A percentile compares a stretch with the other conserved stretches of the same genome.
Evolutionary conservation across 2,888 invertebrate genomes (phyloP).

Genomic region (Alcis repandata): DNA sequence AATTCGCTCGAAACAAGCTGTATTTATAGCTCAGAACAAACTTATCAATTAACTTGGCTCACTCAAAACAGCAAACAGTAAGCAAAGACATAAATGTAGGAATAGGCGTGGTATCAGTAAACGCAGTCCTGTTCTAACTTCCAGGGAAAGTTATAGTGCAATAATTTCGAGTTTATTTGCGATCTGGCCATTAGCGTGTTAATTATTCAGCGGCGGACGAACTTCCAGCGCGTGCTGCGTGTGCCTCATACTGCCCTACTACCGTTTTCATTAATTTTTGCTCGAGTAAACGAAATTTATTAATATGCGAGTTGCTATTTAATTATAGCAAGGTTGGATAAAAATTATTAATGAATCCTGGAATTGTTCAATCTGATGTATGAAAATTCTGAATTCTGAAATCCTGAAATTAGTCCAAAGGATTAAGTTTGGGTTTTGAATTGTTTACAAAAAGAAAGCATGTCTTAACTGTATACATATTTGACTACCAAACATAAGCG

Average conservation of each 20-base stretch:
- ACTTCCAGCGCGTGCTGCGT: conserved; percentile 57
- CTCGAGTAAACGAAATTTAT: conserved; percentile 23
- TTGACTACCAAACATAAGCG: no score
- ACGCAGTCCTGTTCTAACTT: conserved; percentile 50
- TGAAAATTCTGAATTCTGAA: no score
- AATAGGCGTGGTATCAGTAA: conserved; percentile 28
- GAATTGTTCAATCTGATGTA: no score
- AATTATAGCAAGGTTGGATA: conserved; percentile 14
- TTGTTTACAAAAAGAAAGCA: no score
- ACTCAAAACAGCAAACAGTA: conserved; percentile 3
- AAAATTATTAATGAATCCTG: background rate
- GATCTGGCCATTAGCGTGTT: conserved; percentile 79
- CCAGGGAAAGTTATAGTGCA: conserved; percentile 69
- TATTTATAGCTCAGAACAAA: background rate
- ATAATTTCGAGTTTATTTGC: conserved; percentile 83
- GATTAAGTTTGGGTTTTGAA: background rate
- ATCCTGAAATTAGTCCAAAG: background rate
- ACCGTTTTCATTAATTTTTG: conserved; percentile 39
- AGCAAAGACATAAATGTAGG: conserved; percentile 1
- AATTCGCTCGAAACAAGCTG: background rate
- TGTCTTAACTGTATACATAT: no score
- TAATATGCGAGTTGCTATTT: conserved; percentile 10
- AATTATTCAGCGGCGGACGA: conserved; percentile 76
- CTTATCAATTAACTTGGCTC: background rate
- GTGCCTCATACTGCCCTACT: conserved; percentile 49